These are phyloP conservation scores for Phanerotoma sp. DNA, from an alignment of 2,888 invertebrate genomes.

Conservation along the genomic window DNA sequence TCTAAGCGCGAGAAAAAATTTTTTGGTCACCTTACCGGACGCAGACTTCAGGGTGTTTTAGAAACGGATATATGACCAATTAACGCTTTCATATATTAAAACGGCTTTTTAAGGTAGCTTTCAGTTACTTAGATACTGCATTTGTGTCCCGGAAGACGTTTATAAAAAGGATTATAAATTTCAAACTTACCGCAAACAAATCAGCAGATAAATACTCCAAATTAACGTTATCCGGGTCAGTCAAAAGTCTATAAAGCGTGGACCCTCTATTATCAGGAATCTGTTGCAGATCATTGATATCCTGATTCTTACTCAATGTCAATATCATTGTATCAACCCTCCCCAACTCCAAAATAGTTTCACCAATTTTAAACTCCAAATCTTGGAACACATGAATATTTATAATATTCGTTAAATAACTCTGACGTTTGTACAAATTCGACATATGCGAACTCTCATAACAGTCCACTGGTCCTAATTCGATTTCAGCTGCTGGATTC, in stretches of 20 bases:
- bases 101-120: no score
- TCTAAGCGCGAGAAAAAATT: no score
- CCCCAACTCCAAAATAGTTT: slow-evolving; percentile 62
- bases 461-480: slow-evolving; percentile 45
- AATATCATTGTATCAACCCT: slow-evolving; percentile 62
- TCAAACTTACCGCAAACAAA: slow-evolving; percentile 60
- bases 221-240: slow-evolving; percentile 64
- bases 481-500: slow-evolving; percentile 60
- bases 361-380: slow-evolving; percentile 57
- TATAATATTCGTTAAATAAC: slow-evolving; percentile 59
- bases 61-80: slow-evolving; percentile 8
- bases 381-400: slow-evolving; percentile 62
- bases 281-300: slow-evolving; percentile 57
- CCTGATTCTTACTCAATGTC: slow-evolving; percentile 59
- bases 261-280: slow-evolving; percentile 63
- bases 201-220: slow-evolving; percentile 63
- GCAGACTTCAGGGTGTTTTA: no score
- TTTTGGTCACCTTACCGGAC: no score
- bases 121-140: no score
- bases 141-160: no score
- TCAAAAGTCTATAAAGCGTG: slow-evolving; percentile 62
- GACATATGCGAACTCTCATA: slow-evolving; percentile 45
- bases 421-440: slow-evolving; percentile 34
- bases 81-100: no score
- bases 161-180: no score